phyloP scores from a whole-genome alignment of 2,888 invertebrate genomes.

The Scotopteryx bipunctaria region DNA sequence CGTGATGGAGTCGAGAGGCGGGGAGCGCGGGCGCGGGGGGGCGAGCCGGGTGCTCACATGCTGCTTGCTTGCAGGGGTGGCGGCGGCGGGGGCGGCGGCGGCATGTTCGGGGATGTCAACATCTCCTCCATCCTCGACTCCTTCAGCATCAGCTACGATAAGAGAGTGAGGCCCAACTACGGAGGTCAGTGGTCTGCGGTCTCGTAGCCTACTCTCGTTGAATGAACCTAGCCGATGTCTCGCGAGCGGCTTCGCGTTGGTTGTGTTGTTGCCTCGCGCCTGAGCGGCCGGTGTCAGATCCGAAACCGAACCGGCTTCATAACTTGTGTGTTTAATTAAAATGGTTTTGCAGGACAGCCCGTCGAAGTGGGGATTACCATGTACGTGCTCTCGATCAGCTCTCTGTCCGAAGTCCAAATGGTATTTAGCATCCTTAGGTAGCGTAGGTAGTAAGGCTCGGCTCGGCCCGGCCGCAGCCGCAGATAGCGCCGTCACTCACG shows the following conservation, averaged over 20 bases:
- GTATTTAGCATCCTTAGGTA: conserved; percentile 58
- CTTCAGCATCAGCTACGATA: conserved; percentile 97
- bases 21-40: no score
- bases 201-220: not conserved
- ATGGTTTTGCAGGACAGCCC: conserved; percentile 85
- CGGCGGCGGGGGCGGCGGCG: conserved; percentile 84
- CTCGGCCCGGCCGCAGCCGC: conserved; percentile 35
- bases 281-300: conserved; percentile 6
- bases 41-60: no score
- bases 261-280: not conserved
- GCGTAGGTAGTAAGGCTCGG: conserved; percentile 22
- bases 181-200: conserved; percentile 86
- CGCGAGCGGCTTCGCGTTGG: not conserved
- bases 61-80: conserved; percentile 75
- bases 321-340: conserved; percentile 25
- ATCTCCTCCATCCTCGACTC: conserved; percentile 96
- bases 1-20: no score
- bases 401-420: conserved; percentile 93
- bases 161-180: conserved; percentile 98
- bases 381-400: conserved; percentile 93
- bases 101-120: conserved; percentile 93
- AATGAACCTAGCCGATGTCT: no score
- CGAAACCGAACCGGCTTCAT: conserved; percentile 11
- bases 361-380: conserved; percentile 93
- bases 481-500: conserved; percentile 29